Percentiles rank a stretch among this genome's conserved stretches.
Evolutionary conservation across 1,140 invertebrate species (phyloP).

Genomic region (Globodera rostochiensis): DNA sequence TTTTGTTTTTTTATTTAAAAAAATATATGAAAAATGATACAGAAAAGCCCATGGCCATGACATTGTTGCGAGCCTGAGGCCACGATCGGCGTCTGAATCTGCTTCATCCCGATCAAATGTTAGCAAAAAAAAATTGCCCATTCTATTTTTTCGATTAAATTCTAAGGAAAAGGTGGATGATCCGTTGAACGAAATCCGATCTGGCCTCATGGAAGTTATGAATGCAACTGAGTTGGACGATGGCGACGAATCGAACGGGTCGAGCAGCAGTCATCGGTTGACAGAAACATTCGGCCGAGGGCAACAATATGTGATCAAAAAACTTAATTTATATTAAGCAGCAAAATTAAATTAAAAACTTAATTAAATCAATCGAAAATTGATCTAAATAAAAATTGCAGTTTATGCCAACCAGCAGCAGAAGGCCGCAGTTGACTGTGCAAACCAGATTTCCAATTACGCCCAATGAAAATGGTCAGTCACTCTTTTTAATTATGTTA

Average conservation of each 20-base stretch:
- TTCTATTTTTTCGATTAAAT: neutral
- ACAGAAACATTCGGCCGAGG: neutral
- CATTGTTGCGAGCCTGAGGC: neutral
- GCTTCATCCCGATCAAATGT: neutral
- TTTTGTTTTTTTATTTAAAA: too few species aligned
- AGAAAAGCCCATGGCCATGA: neutral
- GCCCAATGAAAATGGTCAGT: neutral
- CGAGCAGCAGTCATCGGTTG: neutral
- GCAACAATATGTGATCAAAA: neutral
- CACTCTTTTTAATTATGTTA: too few species aligned
- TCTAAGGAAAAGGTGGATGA: constrained; percentile 2
- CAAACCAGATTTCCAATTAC: neutral
- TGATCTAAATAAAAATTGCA: neutral
- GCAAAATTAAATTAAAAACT: neutral
- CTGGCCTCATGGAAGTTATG: neutral
- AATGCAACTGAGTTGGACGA: neutral
- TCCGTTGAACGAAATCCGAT: neutral
- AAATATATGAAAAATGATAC: too few species aligned
- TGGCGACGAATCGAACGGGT: neutral
- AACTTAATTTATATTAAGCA: neutral
- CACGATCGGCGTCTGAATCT: neutral
- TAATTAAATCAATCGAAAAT: neutral
- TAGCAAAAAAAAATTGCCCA: neutral
- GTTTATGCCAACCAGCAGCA: neutral
- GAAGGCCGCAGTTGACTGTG: neutral